These are phyloP conservation scores for Octonoba sinensis DNA, from an alignment of 2,888 invertebrate genomes.

Conservation along the genomic window DNA sequence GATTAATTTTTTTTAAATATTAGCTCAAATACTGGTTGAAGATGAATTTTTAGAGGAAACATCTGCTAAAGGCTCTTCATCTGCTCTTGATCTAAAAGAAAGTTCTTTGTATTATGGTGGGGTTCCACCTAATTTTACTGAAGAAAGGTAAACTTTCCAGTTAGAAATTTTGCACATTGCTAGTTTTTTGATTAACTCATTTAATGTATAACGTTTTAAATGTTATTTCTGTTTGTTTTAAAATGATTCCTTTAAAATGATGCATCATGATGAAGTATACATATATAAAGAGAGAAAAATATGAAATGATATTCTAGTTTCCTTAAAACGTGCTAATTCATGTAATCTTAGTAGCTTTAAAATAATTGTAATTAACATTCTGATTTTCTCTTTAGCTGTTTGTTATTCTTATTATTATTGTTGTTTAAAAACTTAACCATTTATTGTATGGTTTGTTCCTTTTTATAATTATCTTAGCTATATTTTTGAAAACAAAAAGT, in stretches of 20 bases:
- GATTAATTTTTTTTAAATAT: not conserved
- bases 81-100: constrained; percentile 70
- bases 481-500: not conserved
- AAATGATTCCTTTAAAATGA: no score
- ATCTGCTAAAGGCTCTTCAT: constrained; percentile 52
- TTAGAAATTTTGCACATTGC: not conserved
- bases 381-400: not conserved
- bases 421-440: no score
- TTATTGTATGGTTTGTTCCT: not conserved
- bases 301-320: no score
- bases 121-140: constrained; percentile 79
- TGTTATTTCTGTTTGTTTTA: no score
- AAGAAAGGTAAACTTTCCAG: constrained; percentile 16
- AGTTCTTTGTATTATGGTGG: constrained; percentile 88
- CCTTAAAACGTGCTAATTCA: no score
- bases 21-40: constrained; percentile 63
- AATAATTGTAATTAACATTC: not conserved
- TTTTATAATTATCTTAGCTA: not conserved
- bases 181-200: no score
- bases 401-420: not conserved
- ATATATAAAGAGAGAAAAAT: no score
- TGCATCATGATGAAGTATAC: no score
- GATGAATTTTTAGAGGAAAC: constrained; percentile 63
- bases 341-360: not conserved
- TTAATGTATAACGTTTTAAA: no score